Evolutionary conservation across 2,888 invertebrate species (phyloP).

Genomic region (Oscheius sp.): DNA sequence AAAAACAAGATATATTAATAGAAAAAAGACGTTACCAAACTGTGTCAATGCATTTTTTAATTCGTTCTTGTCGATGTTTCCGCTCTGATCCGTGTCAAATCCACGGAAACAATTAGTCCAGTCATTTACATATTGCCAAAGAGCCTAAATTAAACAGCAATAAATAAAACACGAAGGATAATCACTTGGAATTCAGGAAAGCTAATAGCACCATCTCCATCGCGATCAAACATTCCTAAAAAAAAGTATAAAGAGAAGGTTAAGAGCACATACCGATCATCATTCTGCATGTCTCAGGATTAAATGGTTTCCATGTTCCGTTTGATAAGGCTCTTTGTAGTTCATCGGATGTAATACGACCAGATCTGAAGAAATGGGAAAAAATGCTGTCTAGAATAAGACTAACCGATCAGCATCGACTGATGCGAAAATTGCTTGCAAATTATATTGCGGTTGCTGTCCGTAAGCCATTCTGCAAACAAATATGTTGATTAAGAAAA

Average conservation of each 20-base stretch:
- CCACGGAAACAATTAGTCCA: constrained; percentile 95
- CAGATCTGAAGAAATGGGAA: constrained; percentile 45
- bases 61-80: constrained; percentile 89
- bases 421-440: constrained; percentile 49
- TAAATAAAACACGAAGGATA: not conserved
- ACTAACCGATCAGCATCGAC: constrained; percentile 47
- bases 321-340: constrained; percentile 83
- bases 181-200: constrained; percentile 91
- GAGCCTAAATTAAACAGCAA: constrained; percentile 72
- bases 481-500: too few relatives aligned
- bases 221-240: constrained; percentile 86
- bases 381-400: not conserved
- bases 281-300: constrained; percentile 92
- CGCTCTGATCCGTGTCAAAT: constrained; percentile 86
- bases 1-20: constrained; percentile 21
- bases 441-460: constrained; percentile 32
- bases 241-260: not conserved
- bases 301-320: constrained; percentile 95
- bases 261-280: constrained; percentile 83
- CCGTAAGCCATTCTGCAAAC: constrained; percentile 25
- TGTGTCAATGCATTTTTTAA: constrained; percentile 87
- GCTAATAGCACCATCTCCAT: constrained; percentile 86
- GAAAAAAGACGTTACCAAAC: constrained; percentile 74
- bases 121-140: constrained; percentile 97
- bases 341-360: constrained; percentile 58